Evolutionary conservation across 2,888 invertebrate species (phyloP), one percentile per base, ranked within the genome.

Genomic region (Drosophila neotestacea): DNA sequence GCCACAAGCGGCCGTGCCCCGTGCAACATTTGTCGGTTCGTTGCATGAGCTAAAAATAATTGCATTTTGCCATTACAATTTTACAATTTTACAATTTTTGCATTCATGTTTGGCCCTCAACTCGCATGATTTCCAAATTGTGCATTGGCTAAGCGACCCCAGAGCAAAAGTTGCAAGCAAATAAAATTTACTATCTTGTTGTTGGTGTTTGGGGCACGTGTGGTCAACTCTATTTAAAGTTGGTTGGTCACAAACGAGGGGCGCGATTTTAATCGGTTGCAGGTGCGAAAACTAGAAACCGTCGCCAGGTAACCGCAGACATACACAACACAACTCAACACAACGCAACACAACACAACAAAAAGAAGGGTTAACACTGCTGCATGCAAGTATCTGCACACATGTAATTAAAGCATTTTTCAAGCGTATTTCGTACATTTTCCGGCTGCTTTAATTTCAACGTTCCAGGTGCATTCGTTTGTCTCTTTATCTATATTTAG

Each of bases 31-130:
- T 58, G 73, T 46, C 65, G 78, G 70, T 75, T 80, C 74, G 70
- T 81, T 84, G 84, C 82, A 74, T 85, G 85, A 54, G 81, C 82
- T 69, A 82, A 82, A 82, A 76, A 82, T 84, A 88, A 84, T 82
- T 82, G 73, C 72, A 82, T 75, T 85, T 82, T 55, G 51, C 70
- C 74, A 85, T 85, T 65, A 66, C 64, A 52, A 22, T 22, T 22
- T 22, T 22, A 22, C 22, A 52, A 22, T 22, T 22, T 22, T 22
- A 22, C 22, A 22, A 22, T 22, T 73, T 32, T 32, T 32, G 68
- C 68, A 74, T 55, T 55, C 27, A 30, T 47, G 39, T 70, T 58
- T 38, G 46, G 22, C 39, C 51, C 10, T 65, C 52, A 22, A 22
- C 22, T 22, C 22, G 34, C 44, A 50, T 59, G 54, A 34, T 42